Percentiles rank a stretch among this genome's conserved stretches.
Evolutionary conservation across 2,113 vertebrate species (phyloP).

Genomic region (Muntiacus muntjak): DNA sequence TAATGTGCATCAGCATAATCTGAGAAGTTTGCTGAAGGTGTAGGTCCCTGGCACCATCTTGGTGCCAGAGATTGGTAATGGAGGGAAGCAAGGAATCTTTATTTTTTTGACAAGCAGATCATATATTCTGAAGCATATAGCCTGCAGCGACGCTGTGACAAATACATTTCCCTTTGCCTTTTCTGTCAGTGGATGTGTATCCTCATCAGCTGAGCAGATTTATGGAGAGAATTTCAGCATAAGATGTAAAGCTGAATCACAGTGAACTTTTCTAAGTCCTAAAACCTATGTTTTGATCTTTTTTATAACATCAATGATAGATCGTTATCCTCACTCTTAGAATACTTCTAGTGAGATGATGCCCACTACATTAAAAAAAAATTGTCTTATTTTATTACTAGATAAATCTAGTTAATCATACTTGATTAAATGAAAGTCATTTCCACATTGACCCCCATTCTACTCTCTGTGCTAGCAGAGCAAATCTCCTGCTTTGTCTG

Average conservation of each 20-base stretch:
- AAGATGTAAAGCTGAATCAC: neutral
- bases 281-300: neutral
- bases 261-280: neutral
- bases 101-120: neutral
- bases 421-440: neutral
- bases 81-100: neutral
- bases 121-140: neutral
- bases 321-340: neutral
- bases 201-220: neutral
- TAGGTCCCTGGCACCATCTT: neutral
- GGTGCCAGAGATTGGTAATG: neutral
- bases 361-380: neutral
- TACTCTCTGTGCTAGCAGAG: neutral
- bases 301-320: neutral
- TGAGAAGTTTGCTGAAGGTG: neutral
- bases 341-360: neutral
- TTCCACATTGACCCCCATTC: neutral
- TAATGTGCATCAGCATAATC: neutral
- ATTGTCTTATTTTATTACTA: neutral
- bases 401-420: neutral
- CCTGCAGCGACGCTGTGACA: neutral
- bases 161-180: neutral
- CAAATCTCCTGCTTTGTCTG: neutral
- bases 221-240: neutral
- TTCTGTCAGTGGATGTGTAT: neutral